phyloP scores from a whole-genome alignment of 2,797 vertebrate genomes.

The Catharus ustulatus region DNA sequence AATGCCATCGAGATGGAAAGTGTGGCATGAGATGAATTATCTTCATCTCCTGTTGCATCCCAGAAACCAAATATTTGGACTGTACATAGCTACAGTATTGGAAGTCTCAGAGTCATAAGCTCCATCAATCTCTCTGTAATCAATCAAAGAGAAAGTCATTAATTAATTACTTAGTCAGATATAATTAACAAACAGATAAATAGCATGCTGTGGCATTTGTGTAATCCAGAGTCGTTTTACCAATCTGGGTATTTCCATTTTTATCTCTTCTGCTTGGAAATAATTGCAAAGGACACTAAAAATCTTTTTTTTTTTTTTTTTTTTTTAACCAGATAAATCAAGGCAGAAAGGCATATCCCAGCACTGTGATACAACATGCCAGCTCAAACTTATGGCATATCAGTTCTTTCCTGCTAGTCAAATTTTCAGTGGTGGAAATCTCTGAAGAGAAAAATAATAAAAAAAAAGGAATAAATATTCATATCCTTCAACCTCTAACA shows the following conservation, averaged over 20 bases:
- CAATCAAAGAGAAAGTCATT: neutral
- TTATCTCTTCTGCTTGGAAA: neutral
- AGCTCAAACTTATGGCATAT: neutral
- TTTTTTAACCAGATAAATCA: neutral
- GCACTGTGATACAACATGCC: accelerated
- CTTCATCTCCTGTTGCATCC: neutral
- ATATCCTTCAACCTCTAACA: neutral
- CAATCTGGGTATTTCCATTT: neutral
- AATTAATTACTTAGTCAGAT: neutral
- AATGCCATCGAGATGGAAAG: neutral
- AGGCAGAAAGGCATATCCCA: neutral
- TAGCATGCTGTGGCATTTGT: neutral
- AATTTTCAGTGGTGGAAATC: neutral
- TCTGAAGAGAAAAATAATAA: neutral
- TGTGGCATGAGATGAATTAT: neutral
- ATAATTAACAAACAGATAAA: constrained; percentile 22
- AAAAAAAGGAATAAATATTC: neutral
- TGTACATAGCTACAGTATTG: neutral
- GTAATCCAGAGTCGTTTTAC: neutral
- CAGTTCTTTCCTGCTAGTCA: neutral
- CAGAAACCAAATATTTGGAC: neutral
- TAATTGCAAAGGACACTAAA: neutral
- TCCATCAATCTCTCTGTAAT: neutral
- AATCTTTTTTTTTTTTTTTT: neutral
- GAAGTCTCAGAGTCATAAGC: neutral